Conservation (phyloP, 2,888 invertebrate genomes). For the Dicycla oo region DNA sequence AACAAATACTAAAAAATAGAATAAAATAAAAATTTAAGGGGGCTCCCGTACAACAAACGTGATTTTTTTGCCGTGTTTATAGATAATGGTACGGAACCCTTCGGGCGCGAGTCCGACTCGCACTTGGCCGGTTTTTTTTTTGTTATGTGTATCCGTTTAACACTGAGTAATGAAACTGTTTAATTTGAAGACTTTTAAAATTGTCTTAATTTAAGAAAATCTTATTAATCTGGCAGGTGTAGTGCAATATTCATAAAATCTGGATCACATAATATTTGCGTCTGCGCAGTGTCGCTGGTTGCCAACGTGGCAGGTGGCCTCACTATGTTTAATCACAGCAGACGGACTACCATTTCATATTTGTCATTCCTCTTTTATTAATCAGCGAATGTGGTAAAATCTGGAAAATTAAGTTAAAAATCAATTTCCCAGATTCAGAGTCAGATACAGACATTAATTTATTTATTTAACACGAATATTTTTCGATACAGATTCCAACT, state of each 20-base stretch:
- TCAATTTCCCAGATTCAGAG: no score
- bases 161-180: background rate
- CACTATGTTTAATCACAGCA: background rate
- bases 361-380: background rate
- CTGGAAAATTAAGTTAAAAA: background rate
- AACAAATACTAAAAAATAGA: no score
- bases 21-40: no score
- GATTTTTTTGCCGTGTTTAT: no score
- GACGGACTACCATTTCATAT: no score
- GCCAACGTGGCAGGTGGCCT: conserved; percentile 28
- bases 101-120: no score
- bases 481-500: no score
- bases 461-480: no score
- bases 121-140: background rate
- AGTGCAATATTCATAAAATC: conserved; percentile 6
- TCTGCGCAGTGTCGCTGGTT: conserved; percentile 1
- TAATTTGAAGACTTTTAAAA: background rate
- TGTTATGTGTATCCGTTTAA: no score
- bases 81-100: no score
- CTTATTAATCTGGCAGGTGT: background rate
- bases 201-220: background rate
- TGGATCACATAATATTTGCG: background rate
- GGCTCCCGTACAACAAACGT: no score
- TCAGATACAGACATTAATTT: no score
- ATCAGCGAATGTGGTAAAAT: background rate